Evolutionary conservation across 1,140 invertebrate genomes (phyloP).

Genomic region (Eulimnadia texana): DNA sequence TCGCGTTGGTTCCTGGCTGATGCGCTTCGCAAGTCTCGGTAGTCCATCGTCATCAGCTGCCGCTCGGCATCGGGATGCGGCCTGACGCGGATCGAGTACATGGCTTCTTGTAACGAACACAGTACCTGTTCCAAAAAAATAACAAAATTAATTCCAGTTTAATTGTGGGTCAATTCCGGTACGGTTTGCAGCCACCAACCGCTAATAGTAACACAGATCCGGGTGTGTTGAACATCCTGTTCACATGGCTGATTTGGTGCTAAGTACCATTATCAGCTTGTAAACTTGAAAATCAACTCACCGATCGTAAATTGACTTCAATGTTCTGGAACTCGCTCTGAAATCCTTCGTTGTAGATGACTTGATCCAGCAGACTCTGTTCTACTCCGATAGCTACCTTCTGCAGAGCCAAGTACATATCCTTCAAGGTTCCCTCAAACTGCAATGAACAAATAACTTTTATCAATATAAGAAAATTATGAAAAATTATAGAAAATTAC

Average conservation of each 20-base stretch:
- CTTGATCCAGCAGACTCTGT: slow-evolving; percentile 45
- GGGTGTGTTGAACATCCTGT: no score
- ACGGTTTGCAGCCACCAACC: no score
- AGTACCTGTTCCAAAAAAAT: no score
- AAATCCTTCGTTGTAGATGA: slow-evolving; percentile 34
- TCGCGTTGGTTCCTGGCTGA: slow-evolving; percentile 40
- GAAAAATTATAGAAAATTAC: neutral
- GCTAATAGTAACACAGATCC: no score
- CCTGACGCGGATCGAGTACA: slow-evolving; percentile 36
- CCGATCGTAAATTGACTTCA: slow-evolving; percentile 38
- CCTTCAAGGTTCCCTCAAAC: slow-evolving; percentile 36
- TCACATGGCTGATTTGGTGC: no score
- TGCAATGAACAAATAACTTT: slow-evolving; percentile 24
- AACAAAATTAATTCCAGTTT: neutral
- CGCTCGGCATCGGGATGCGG: slow-evolving; percentile 35
- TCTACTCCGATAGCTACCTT: slow-evolving; percentile 48
- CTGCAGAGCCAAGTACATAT: slow-evolving; percentile 44
- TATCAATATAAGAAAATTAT: neutral
- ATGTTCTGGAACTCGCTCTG: slow-evolving; percentile 37
- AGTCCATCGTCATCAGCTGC: slow-evolving; percentile 38
- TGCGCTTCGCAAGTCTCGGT: slow-evolving; percentile 29
- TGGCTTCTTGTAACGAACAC: slow-evolving; percentile 37
- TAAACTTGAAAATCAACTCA: neutral
- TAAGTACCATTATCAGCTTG: no score
- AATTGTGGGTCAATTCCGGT: neutral